A percentile compares a stretch with the other conserved stretches of the same genome.
Conservation (phyloP, 1,140 invertebrate genomes). For the Hycleus phaleratus region DNA sequence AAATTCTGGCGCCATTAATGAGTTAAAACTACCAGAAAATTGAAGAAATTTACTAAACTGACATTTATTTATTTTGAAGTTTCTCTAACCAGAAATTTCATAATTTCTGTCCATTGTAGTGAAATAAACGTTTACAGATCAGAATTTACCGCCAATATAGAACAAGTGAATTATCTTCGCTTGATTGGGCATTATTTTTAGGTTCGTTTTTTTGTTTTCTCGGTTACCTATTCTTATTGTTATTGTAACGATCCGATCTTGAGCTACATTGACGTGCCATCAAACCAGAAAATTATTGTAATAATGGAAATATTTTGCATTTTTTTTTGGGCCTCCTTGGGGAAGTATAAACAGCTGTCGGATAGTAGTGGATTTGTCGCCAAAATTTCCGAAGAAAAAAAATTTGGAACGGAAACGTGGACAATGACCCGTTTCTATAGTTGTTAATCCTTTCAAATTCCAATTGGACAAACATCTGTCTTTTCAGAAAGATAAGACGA, state of each 20-base stretch:
- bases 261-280: slow-evolving; percentile 6
- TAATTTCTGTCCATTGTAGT: slow-evolving; percentile 2
- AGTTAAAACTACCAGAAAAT: slow-evolving; percentile 14
- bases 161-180: slow-evolving; percentile 5
- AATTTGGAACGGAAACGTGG: slow-evolving; percentile 4
- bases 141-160: slow-evolving; percentile 10
- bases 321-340: no score
- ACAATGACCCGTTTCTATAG: slow-evolving; percentile 4
- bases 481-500: no score
- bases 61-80: neutral
- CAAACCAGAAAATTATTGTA: slow-evolving; percentile 13
- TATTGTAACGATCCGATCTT: neutral
- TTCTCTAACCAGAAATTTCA: slow-evolving; percentile 7
- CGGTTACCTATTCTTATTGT: no score
- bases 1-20: slow-evolving; percentile 7
- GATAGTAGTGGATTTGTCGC: no score
- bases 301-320: neutral
- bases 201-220: no score
- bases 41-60: slow-evolving; percentile 1
- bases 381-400: neutral
- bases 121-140: slow-evolving; percentile 11
- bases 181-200: neutral
- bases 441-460: no score
- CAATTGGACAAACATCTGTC: no score
- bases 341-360: slow-evolving; percentile 6